Conservation (phyloP, 2,888 invertebrate species). For the Thalpophila matura region DNA sequence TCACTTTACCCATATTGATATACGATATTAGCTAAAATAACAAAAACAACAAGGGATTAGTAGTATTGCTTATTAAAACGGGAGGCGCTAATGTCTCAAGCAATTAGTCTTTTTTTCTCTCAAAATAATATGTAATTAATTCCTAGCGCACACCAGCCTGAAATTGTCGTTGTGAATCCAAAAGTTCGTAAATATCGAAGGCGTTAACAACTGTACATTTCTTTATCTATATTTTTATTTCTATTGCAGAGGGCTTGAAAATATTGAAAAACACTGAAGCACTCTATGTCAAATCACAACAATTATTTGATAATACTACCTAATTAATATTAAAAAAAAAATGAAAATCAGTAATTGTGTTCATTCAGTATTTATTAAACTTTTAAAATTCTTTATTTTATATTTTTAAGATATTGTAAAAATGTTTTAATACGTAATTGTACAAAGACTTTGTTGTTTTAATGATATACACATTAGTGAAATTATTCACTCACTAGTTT, state of each 20-base stretch:
- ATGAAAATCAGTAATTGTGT: conserved; percentile 70
- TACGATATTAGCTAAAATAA: too few species aligned
- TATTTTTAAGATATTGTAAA: conserved; percentile 87
- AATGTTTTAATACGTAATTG: conserved; percentile 85
- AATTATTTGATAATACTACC: conserved; percentile 77
- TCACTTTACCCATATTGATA: too few species aligned
- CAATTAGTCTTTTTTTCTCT: too few species aligned
- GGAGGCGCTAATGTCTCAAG: too few species aligned
- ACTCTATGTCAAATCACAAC: conserved; percentile 77
- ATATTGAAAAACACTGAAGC: conserved; percentile 78
- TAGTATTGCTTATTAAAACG: too few species aligned
- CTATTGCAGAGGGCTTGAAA: conserved; percentile 85
- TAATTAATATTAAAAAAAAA: conserved; percentile 67
- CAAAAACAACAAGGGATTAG: too few species aligned
- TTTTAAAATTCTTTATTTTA: conserved; percentile 80
- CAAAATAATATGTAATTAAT: too few species aligned
- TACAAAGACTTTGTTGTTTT: conserved; percentile 82
- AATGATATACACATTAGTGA: conserved; percentile 70
- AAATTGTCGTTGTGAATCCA: not conserved
- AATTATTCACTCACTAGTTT: conserved; percentile 68
- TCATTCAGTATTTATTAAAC: conserved; percentile 86
- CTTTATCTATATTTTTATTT: conserved; percentile 19
- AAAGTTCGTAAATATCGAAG: too few species aligned
- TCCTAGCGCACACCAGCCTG: too few species aligned
- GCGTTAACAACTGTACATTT: not conserved